Base-by-base conservation (phyloP, 2,113 vertebrate genomes). In the Cichladusa arquata region DNA sequence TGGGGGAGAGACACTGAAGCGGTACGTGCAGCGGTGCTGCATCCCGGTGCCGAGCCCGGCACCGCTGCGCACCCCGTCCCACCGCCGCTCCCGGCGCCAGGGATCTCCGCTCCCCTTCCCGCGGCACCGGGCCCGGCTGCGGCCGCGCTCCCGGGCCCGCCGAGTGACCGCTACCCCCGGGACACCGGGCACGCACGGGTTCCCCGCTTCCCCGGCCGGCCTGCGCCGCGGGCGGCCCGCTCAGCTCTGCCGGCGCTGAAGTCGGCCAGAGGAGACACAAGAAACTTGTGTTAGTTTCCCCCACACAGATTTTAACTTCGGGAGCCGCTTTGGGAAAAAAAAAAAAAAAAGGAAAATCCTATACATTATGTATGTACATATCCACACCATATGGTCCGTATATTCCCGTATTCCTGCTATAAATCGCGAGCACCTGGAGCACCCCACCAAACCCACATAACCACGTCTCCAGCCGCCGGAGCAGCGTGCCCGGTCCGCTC, bases 361-460 rank as follows among this genome's bases (percentile, higher is more conserved):
- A 5, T 22, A 10, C 23, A 4, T 19, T 47, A 1, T 28, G 14
- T 20, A 26, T 2, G 6, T 33, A 22, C 8, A 12, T 23, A 42
- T 47, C 28, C 42, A 17, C 67, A 24, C 8, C n/a, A 9, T 14
- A 6, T 0, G 26, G 24, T 50, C 38, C 24, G 1, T 28, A 2
- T 28, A 34, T n/a, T 45, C 65, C 42, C 11, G 1, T 44, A 12
- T 17, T 57, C 69, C n/a, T 4, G 5, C n/a, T 26, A 2, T 18
- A 53, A 60, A 70, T 25, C 4, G 3, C 24, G 10, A 70, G 60
- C 76, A 33, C 23, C 79, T 73, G 74, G 18, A 57, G 19, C 67
- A 36, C 22, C 25, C 69, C 34, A 3, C 36, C 51, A 38, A 82
- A 38, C 10, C 14, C 54, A 31, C 7, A 16, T 1, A 14, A 45